These are phyloP conservation scores for Elysia chlorotica DNA, from an alignment of 1,140 invertebrate species.

Conservation along the genomic window DNA sequence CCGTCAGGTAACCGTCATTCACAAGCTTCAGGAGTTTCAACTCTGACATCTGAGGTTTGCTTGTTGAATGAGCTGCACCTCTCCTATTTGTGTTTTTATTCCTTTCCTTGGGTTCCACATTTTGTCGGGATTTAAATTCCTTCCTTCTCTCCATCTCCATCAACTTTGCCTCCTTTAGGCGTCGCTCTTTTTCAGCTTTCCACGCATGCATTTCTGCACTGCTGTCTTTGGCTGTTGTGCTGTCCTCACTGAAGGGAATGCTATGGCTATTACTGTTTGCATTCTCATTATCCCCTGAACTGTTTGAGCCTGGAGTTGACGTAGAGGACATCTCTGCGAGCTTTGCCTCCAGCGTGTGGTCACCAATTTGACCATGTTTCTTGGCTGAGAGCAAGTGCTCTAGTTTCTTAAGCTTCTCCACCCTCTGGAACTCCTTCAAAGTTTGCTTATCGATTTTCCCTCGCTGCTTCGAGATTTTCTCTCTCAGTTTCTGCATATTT, in stretches of 20 bases:
- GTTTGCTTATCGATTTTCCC: constrained; percentile 42
- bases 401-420: constrained; percentile 51
- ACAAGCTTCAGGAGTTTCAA: constrained; percentile 1
- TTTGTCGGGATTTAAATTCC: not conserved
- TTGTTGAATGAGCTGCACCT: not conserved
- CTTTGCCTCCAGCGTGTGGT: constrained; percentile 38
- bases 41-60: not conserved
- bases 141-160: not conserved
- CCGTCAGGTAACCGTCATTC: constrained; percentile 10
- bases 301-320: constrained; percentile 29
- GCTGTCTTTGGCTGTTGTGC: constrained; percentile 45
- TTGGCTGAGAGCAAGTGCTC: constrained; percentile 49
- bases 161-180: not conserved
- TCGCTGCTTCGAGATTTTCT: constrained; percentile 39
- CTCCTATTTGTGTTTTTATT: not conserved
- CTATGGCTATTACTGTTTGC: constrained; percentile 27
- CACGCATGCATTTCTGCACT: constrained; percentile 36
- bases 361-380: constrained; percentile 38
- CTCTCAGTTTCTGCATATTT: constrained; percentile 55
- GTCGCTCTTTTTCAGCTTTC: constrained; percentile 1
- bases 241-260: constrained; percentile 25
- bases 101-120: too few relatives aligned
- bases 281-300: constrained; percentile 21
- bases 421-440: constrained; percentile 38
- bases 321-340: constrained; percentile 44